Conservation (phyloP, 1,140 invertebrate genomes). For the Scaptomyza hsui region DNA sequence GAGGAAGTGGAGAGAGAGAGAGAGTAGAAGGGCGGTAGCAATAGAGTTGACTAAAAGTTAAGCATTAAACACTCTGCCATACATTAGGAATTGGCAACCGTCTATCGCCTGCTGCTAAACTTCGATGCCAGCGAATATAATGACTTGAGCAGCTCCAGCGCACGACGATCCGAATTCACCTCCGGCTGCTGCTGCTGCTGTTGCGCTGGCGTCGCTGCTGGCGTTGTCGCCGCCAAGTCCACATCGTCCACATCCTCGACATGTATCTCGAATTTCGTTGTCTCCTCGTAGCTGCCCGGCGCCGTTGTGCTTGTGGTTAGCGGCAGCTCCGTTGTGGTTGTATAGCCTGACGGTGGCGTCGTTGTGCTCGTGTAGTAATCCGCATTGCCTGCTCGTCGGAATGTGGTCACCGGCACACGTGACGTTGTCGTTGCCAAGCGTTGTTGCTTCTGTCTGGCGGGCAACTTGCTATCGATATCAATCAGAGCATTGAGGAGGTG, state of each 20-base stretch:
- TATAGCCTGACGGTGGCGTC: conserved; percentile 48
- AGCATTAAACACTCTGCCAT: conserved; percentile 56
- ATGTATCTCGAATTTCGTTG: conserved; percentile 79
- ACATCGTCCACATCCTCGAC: conserved; percentile 75
- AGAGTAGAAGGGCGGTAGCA: neutral
- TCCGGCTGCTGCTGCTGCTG: conserved; percentile 22
- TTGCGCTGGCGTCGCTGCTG: conserved; percentile 28
- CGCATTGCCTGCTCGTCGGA: conserved; percentile 49
- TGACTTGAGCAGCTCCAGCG: conserved; percentile 91
- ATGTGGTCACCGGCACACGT: conserved; percentile 72
- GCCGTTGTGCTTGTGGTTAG: conserved; percentile 54
- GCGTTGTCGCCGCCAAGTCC: conserved; percentile 45
- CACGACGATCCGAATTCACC: conserved; percentile 88
- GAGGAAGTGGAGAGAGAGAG: neutral
- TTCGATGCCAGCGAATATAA: conserved; percentile 92
- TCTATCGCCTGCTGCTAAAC: conserved; percentile 84
- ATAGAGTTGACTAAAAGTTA: conserved; percentile 78
- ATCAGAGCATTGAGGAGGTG: conserved; percentile 88
- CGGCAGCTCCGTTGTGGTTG: conserved; percentile 68
- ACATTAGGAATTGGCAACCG: conserved; percentile 35
- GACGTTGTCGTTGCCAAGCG: conserved; percentile 60
- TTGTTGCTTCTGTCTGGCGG: conserved; percentile 51
- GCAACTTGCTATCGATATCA: conserved; percentile 84
- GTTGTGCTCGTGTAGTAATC: conserved; percentile 64
- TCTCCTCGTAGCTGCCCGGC: conserved; percentile 67